These are phyloP conservation scores for Meloidogyne exigua DNA, from an alignment of 1,140 invertebrate species.

Conservation along the genomic window DNA sequence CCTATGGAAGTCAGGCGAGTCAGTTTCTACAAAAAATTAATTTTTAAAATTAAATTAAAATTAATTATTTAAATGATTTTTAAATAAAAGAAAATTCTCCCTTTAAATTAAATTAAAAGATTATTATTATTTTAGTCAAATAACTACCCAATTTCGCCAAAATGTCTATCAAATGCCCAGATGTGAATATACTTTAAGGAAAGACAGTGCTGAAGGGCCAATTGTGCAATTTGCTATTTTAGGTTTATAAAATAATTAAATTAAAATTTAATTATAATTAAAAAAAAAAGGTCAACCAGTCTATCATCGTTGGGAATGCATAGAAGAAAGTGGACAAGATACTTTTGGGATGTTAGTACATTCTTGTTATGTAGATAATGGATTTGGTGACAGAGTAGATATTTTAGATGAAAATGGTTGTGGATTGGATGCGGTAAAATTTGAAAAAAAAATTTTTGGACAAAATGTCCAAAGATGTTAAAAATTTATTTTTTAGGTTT, in stretches of 20 bases:
- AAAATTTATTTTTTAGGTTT: constrained; percentile 2
- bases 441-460: constrained; percentile 8
- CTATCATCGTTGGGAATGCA: constrained; percentile 62
- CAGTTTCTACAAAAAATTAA: background rate
- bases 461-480: background rate
- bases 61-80: too few species aligned
- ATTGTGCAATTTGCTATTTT: constrained; percentile 59
- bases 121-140: constrained; percentile 51
- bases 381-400: constrained; percentile 60
- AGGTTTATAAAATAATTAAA: constrained; percentile 31
- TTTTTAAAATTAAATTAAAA: too few species aligned
- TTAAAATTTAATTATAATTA: background rate
- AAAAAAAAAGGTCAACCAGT: constrained; percentile 44
- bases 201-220: constrained; percentile 59
- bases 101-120: too few species aligned
- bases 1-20: constrained; percentile 61
- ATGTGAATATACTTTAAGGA: constrained; percentile 61
- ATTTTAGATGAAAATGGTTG: constrained; percentile 56
- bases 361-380: constrained; percentile 62
- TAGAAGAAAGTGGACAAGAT: constrained; percentile 54
- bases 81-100: too few species aligned
- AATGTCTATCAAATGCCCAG: constrained; percentile 62
- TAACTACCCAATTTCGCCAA: constrained; percentile 62
- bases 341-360: constrained; percentile 63
- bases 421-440: constrained; percentile 25